Base-by-base conservation (phyloP, 2,888 invertebrate species). In the Ormyrus nitidulus region DNA sequence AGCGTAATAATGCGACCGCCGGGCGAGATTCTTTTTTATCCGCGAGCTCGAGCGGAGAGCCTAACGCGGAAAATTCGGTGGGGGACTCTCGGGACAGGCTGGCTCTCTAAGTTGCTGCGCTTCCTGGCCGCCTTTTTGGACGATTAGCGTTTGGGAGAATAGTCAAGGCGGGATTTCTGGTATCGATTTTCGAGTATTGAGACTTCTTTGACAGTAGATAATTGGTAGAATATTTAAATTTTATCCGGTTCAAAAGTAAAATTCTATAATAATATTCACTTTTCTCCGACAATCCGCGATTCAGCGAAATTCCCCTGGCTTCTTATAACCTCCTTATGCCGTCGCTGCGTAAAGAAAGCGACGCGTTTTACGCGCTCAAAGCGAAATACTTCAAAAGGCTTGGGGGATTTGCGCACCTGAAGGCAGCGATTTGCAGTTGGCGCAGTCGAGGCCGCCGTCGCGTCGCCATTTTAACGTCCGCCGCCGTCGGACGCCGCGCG, bases 1-100 rank as follows among this genome's bases (percentile, higher is more conserved):
- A 90, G 89, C 90, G 90, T 90, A 90, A 90, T 90, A 90, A 90
- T 89, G 85, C 87, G 83, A 73, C 82, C 83, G 83, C 82, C 82
- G 53, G 34, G 68, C 69, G 5, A 19, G n/a, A 13, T 54, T 54
- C 48, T 34, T 46, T 56, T 49, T 49, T 7, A 8, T 7, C 8
- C 10, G 13, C n/a, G 44, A n/a, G 69, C 54, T 54, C 13, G 59
- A 8, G n/a, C 44, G 51, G 56, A 6, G 49, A 6, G 49, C 19
- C 8, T 8, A 58, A 59, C 59, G n/a, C 51, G 64, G 53, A n/a
- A 77, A 70, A 71, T 59, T 65, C 62, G 13, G 64, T 10, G 46
- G 34, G 13, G 58, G 6, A 59, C 59, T 49, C 59, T 49, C 8
- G 6, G 2, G 49, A 13, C 56, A 56, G 62, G 54, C 34, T 61